A percentile compares a stretch with the other conserved stretches of the same genome.
These are phyloP conservation scores for Parambassis ranga DNA, from an alignment of 2,797 vertebrate genomes.

Conservation along the genomic window DNA sequence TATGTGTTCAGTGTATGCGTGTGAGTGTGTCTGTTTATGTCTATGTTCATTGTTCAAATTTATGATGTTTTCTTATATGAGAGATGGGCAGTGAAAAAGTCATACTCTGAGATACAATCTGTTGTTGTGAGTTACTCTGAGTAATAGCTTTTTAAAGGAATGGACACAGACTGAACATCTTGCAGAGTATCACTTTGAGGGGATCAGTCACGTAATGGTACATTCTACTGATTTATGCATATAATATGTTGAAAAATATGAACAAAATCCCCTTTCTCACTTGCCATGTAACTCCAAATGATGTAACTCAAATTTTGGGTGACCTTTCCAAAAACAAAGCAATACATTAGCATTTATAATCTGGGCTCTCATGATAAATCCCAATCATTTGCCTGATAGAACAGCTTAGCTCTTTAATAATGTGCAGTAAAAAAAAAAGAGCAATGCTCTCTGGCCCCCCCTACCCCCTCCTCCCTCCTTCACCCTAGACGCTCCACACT, in stretches of 20 bases:
- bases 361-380: constrained; percentile 67
- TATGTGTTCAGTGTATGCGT: constrained; percentile 46
- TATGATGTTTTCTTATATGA: constrained; percentile 71
- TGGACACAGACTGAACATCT: constrained; percentile 53
- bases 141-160: constrained; percentile 9
- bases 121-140: constrained; percentile 15
- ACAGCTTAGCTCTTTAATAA: constrained; percentile 75
- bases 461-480: constrained; percentile 55
- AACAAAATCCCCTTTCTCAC: constrained; percentile 71
- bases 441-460: constrained; percentile 76
- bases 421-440: constrained; percentile 69
- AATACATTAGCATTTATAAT: constrained; percentile 59
- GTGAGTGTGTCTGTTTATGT: constrained; percentile 59
- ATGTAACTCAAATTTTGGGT: constrained; percentile 60
- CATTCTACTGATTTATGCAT: constrained; percentile 46
- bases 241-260: constrained; percentile 32
- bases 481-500: constrained; percentile 70
- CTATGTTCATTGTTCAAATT: constrained; percentile 77
- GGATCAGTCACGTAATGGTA: constrained; percentile 59
- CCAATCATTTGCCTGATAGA: constrained; percentile 67
- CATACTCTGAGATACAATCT: constrained; percentile 70
- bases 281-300: constrained; percentile 47
- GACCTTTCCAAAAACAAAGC: constrained; percentile 46
- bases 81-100: constrained; percentile 76
- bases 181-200: constrained; percentile 77